Conservation (phyloP, 2,113 vertebrate species). For the Aptenodytes forsteri region DNA sequence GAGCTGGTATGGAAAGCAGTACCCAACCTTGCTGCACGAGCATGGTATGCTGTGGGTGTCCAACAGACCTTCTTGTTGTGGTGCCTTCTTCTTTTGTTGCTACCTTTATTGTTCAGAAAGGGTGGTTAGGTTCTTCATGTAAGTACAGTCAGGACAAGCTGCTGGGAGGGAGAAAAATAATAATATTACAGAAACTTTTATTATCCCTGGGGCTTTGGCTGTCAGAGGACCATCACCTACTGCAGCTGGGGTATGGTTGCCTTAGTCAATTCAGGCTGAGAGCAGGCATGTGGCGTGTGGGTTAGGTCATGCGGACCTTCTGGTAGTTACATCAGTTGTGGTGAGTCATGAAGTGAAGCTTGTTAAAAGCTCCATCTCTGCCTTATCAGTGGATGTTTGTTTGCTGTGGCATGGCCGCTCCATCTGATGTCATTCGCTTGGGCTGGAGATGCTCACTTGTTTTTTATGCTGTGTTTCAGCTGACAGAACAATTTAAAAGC, state of each 20-base stretch:
- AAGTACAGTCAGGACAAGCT: rapidly evolving
- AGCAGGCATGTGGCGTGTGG: background rate
- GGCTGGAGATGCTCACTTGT: background rate
- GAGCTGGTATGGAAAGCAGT: rapidly evolving
- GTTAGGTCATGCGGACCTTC: background rate
- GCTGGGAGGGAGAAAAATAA: background rate
- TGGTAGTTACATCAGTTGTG: background rate
- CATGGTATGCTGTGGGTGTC: rapidly evolving
- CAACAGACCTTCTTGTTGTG: background rate
- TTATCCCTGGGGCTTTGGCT: background rate
- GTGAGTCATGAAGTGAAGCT: background rate
- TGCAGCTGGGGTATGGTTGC: background rate
- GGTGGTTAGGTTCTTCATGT: background rate
- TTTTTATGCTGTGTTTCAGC: background rate
- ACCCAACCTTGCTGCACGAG: rapidly evolving
- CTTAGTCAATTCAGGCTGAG: background rate
- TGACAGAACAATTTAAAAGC: background rate
- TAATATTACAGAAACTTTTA: rapidly evolving
- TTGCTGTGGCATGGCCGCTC: background rate
- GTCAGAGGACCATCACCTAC: background rate
- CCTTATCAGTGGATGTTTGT: background rate
- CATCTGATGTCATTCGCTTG: background rate
- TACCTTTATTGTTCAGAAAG: rapidly evolving
- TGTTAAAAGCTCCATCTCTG: background rate
- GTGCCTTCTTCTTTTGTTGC: background rate